Conservation (phyloP, 2,113 vertebrate species). For the Pungitius pungitius region DNA sequence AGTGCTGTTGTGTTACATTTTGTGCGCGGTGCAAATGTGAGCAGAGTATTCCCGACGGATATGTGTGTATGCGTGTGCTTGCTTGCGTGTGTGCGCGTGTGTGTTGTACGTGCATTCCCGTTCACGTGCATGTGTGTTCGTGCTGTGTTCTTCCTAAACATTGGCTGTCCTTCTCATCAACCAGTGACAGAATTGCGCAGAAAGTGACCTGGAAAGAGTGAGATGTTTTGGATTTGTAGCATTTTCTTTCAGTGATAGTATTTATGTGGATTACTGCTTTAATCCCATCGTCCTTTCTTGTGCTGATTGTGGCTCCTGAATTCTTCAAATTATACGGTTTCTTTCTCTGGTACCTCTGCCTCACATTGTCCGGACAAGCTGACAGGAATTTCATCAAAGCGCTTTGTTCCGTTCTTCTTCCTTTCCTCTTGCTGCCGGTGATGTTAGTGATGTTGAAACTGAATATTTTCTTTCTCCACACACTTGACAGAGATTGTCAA, state of each 20-base stretch:
- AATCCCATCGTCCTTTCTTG: conserved; percentile 15
- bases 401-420: conserved; percentile 8
- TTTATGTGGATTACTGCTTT: conserved; percentile 5
- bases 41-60: conserved; percentile 4
- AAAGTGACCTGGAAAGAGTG: background rate
- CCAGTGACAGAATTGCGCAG: conserved; percentile 18
- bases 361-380: conserved; percentile 38
- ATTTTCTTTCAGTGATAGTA: background rate
- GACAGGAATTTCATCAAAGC: conserved; percentile 24
- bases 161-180: background rate
- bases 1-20: conserved; percentile 3
- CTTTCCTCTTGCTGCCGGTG: conserved; percentile 36
- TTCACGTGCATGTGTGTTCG: conserved; percentile 9
- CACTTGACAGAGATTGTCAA: background rate
- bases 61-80: conserved; percentile 5
- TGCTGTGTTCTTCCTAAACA: background rate
- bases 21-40: conserved; percentile 30
- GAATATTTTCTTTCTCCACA: background rate
- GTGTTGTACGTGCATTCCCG: background rate
- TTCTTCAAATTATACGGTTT: conserved; percentile 16
- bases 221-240: background rate
- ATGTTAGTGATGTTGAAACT: conserved; percentile 17
- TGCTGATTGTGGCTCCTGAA: conserved; percentile 7
- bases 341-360: conserved; percentile 11
- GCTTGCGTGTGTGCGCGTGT: background rate